These are phyloP conservation scores for Drosophila obscura DNA, from an alignment of 1,140 invertebrate species.

Conservation along the genomic window DNA sequence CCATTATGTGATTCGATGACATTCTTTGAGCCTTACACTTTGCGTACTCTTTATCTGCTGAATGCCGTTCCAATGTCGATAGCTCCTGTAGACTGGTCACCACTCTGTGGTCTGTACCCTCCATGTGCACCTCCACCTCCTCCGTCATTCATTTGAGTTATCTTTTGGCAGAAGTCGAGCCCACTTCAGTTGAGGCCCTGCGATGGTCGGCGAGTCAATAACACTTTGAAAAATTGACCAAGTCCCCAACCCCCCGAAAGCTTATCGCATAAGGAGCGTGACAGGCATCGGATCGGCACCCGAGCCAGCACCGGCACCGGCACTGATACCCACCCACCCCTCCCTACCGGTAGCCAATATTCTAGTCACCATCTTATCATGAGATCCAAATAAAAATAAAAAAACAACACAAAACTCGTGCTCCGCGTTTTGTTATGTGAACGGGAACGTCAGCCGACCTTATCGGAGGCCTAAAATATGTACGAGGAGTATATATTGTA, in stretches of 20 bases:
- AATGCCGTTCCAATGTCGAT: too few species aligned
- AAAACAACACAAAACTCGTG: conserved; percentile 50
- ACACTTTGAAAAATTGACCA: conserved; percentile 74
- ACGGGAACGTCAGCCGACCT: conserved; percentile 18
- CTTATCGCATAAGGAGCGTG: conserved; percentile 51
- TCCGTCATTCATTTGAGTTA: conserved; percentile 20
- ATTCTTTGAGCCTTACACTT: too few species aligned
- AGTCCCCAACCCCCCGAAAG: conserved; percentile 44
- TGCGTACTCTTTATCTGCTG: too few species aligned
- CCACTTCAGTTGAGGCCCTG: conserved; percentile 52
- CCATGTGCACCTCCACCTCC: not conserved
- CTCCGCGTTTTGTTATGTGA: conserved; percentile 27
- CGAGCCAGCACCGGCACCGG: not conserved
- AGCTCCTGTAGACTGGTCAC: conserved; percentile 10
- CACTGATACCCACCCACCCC: not conserved
- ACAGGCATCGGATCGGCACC: conserved; percentile 10
- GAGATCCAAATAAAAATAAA: conserved; percentile 43
- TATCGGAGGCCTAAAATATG: conserved; percentile 6
- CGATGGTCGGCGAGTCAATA: conserved; percentile 60
- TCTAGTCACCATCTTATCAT: conserved; percentile 58
- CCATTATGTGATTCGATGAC: too few species aligned
- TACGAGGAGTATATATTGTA: conserved; percentile 13
- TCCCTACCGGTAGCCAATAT: conserved; percentile 5
- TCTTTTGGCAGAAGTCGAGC: conserved; percentile 58
- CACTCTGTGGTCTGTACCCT: conserved; percentile 5